These are phyloP conservation scores for Sula dactylatra DNA, from an alignment of 2,113 vertebrate genomes.

Conservation along the genomic window DNA sequence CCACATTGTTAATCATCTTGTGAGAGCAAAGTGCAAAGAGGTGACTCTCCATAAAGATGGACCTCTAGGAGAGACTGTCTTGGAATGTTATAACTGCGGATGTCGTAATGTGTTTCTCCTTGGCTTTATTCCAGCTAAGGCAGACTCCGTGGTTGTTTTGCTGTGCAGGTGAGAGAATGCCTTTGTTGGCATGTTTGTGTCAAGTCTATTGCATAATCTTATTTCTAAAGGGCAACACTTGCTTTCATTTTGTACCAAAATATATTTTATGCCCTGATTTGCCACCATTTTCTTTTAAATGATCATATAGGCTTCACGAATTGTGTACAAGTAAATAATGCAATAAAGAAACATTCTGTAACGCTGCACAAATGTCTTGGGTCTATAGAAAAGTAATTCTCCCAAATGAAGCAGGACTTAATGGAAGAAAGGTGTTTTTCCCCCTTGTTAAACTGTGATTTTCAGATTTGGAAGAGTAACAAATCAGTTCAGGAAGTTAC, in stretches of 20 bases:
- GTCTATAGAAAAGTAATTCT: neutral
- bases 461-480: neutral
- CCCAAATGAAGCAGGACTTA: neutral
- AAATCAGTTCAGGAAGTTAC: neutral
- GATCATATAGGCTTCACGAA: fast-evolving
- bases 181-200: neutral
- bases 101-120: constrained; percentile 97
- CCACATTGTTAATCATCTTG: constrained; percentile 98
- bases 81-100: constrained; percentile 98
- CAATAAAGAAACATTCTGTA: neutral
- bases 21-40: constrained; percentile 97
- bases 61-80: constrained; percentile 92
- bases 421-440: neutral
- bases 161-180: constrained; percentile 86
- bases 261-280: fast-evolving
- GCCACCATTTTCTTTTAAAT: neutral
- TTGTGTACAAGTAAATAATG: too few relatives aligned
- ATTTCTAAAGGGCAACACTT: neutral
- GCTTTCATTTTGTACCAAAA: neutral
- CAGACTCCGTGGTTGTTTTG: constrained; percentile 94
- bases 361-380: neutral
- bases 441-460: neutral
- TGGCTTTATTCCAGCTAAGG: constrained; percentile 98
- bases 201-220: neutral
- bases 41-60: constrained; percentile 98